These are phyloP conservation scores for Sylvicola fuscatus DNA, from an alignment of 2,888 invertebrate genomes.

Conservation along the genomic window DNA sequence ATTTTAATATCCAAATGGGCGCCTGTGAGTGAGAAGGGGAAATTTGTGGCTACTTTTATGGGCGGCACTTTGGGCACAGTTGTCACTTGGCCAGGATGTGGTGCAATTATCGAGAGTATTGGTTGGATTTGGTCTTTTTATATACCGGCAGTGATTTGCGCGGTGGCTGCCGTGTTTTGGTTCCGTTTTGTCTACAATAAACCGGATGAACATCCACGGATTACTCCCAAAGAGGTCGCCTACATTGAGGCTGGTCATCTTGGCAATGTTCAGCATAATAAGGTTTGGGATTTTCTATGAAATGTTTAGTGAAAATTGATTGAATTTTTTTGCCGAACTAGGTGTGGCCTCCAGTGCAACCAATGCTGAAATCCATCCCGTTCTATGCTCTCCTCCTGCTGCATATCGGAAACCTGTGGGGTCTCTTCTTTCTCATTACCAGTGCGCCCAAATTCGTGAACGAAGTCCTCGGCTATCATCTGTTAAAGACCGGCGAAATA, in stretches of 20 bases:
- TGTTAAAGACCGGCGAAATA: slow-evolving; percentile 46
- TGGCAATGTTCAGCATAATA: slow-evolving; percentile 31
- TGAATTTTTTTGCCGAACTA: slow-evolving; percentile 2
- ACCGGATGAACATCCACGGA: slow-evolving; percentile 39
- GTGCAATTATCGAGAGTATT: slow-evolving; percentile 14
- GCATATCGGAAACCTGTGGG: slow-evolving; percentile 60
- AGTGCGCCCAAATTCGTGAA: slow-evolving; percentile 56
- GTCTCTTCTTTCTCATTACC: slow-evolving; percentile 53
- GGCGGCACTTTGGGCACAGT: slow-evolving; percentile 54
- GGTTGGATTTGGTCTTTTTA: slow-evolving; percentile 53
- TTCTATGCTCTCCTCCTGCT: slow-evolving; percentile 42
- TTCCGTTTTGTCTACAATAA: slow-evolving; percentile 40
- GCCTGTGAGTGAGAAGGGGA: slow-evolving; percentile 51
- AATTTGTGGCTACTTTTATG: slow-evolving; percentile 48
- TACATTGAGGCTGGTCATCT: slow-evolving; percentile 40
- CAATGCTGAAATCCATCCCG: slow-evolving; percentile 40
- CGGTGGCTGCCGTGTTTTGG: slow-evolving; percentile 36
- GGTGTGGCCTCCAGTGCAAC: slow-evolving; percentile 41
- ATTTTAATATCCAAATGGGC: slow-evolving; percentile 49
- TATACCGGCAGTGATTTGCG: slow-evolving; percentile 32
- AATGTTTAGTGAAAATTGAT: slow-evolving; percentile 6
- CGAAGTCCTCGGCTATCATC: slow-evolving; percentile 45
- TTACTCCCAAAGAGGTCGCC: slow-evolving; percentile 36
- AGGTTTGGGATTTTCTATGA: slow-evolving; percentile 22
- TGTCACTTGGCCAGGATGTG: slow-evolving; percentile 23